Conservation (phyloP, 2,113 vertebrate genomes). For the Saiga tatarica region DNA sequence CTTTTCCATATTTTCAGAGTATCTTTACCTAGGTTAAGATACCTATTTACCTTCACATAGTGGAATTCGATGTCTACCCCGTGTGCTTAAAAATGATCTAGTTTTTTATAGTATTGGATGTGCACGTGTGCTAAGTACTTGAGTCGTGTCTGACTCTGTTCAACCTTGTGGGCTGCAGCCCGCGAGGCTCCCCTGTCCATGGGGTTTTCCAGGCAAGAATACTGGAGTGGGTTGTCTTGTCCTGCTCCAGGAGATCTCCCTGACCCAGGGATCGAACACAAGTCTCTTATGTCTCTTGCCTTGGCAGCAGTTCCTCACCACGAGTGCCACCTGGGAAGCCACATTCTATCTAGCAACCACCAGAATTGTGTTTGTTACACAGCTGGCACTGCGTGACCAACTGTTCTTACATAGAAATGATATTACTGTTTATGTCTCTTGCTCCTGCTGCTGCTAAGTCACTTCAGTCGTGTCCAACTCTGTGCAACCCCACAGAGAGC, state of each 20-base stretch:
- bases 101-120: neutral
- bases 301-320: neutral
- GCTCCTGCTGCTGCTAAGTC: no score
- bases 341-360: neutral
- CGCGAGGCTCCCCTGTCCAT: neutral
- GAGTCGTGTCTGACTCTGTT: neutral
- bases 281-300: neutral
- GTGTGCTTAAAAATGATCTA: neutral
- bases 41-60: neutral
- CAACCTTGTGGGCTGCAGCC: neutral
- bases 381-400: neutral
- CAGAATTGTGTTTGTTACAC: neutral
- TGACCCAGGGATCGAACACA: neutral
- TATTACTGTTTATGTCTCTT: neutral
- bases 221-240: neutral
- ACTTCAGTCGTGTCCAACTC: no score
- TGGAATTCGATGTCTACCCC: neutral
- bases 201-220: neutral
- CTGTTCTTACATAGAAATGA: neutral
- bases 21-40: no score
- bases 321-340: neutral
- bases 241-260: neutral
- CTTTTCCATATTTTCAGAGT: neutral
- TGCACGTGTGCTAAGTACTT: neutral
- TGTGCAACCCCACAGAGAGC: no score